Evolutionary conservation across 2,113 vertebrate species (phyloP).

Genomic region (Mirounga angustirostris): DNA sequence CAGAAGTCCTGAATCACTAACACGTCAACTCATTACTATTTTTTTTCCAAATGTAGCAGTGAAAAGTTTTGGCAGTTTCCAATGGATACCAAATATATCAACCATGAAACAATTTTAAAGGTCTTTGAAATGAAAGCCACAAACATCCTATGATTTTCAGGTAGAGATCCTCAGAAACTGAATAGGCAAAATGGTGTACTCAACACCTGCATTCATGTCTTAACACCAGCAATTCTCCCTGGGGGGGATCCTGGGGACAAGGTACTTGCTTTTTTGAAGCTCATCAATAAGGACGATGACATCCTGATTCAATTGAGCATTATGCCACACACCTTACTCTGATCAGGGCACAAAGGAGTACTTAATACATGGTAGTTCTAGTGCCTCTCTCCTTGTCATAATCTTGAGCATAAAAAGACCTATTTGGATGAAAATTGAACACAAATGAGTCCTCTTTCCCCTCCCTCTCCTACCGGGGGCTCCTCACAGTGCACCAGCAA

Average conservation of each 20-base stretch:
- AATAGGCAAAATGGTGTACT: background rate
- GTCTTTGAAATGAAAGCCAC: slow-evolving; percentile 40
- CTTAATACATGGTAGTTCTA: background rate
- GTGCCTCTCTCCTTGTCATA: background rate
- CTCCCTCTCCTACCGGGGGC: background rate
- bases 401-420: background rate
- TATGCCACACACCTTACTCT: background rate
- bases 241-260: background rate
- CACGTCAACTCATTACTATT: background rate
- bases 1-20: slow-evolving; percentile 78
- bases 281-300: background rate
- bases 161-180: background rate
- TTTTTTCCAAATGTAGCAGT: slow-evolving; percentile 37
- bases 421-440: background rate
- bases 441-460: background rate
- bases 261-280: background rate
- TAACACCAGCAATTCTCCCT: background rate
- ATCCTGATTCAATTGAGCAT: background rate
- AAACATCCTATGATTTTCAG: background rate
- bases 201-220: background rate
- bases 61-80: slow-evolving; percentile 53
- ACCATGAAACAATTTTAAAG: background rate
- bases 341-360: background rate
- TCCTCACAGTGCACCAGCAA: background rate
- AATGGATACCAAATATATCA: slow-evolving; percentile 2